These are phyloP conservation scores for Bagarius yarrelli DNA, from an alignment of 2,113 vertebrate species.

Conservation along the genomic window DNA sequence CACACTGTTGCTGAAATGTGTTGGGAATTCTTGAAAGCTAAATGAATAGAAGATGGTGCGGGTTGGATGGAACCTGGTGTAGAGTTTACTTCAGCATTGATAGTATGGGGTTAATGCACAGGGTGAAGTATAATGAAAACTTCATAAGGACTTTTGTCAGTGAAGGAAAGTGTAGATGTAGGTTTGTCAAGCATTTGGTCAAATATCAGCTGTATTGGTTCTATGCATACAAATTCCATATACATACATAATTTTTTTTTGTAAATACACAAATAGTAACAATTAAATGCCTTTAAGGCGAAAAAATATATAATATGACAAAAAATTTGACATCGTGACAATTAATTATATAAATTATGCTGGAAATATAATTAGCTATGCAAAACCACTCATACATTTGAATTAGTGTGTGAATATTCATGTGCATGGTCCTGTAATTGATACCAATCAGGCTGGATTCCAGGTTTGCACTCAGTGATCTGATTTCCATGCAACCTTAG, in stretches of 20 bases:
- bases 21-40: conserved; percentile 59
- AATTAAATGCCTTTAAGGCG: neutral
- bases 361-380: neutral
- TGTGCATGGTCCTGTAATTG: neutral
- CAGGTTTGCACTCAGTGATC: neutral
- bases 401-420: neutral
- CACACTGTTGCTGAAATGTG: conserved; percentile 62
- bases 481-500: neutral
- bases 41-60: conserved; percentile 22
- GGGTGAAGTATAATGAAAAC: neutral
- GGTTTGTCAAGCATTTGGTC: neutral
- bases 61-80: neutral
- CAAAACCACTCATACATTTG: neutral
- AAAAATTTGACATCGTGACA: neutral
- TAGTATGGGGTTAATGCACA: neutral
- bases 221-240: neutral
- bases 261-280: neutral
- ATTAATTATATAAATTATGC: neutral
- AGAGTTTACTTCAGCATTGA: neutral
- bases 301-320: neutral
- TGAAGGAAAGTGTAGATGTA: neutral
- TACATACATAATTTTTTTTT: neutral
- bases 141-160: neutral
- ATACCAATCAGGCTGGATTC: neutral
- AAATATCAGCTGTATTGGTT: neutral